phyloP scores from a whole-genome alignment of 64 coral and sea anemone genomes.

The Stichodactyla mertensii region DNA sequence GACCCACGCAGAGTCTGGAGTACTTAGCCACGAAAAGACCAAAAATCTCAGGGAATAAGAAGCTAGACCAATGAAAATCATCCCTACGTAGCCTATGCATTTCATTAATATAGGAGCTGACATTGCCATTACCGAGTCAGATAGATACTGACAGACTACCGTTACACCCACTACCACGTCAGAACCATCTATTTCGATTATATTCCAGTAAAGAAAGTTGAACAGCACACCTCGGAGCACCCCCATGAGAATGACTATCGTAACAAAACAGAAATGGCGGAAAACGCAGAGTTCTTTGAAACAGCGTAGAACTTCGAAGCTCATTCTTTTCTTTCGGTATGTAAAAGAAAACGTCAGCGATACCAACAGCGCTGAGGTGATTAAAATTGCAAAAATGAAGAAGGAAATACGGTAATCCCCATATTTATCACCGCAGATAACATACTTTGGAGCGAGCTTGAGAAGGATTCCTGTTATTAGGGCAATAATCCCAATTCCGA shows the following conservation, averaged over 20 bases:
- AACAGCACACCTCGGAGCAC: constrained; percentile 70
- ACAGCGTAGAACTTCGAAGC: constrained; percentile 62
- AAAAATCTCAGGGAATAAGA: constrained; percentile 79
- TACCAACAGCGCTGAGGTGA: constrained; percentile 39
- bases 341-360: constrained; percentile 67
- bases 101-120: constrained; percentile 70
- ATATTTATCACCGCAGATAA: constrained; percentile 63
- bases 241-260: constrained; percentile 69
- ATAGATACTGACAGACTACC: constrained; percentile 81
- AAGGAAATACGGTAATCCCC: constrained; percentile 76
- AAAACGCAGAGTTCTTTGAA: constrained; percentile 27
- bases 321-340: constrained; percentile 54
- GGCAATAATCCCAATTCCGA: constrained; percentile 66
- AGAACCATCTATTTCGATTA: constrained; percentile 75
- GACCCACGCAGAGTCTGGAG: constrained; percentile 73
- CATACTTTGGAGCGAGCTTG: constrained; percentile 55
- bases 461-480: constrained; percentile 62
- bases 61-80: constrained; percentile 72
- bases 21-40: constrained; percentile 82
- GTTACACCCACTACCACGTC: constrained; percentile 74
- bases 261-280: constrained; percentile 37
- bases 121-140: constrained; percentile 69
- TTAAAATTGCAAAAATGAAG: constrained; percentile 61
- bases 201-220: constrained; percentile 91
- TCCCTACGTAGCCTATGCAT: constrained; percentile 75